Percentiles rank a stretch among this genome's conserved stretches.
Conservation (phyloP, 2,797 vertebrate species). For the Pelochelys cantorii region DNA sequence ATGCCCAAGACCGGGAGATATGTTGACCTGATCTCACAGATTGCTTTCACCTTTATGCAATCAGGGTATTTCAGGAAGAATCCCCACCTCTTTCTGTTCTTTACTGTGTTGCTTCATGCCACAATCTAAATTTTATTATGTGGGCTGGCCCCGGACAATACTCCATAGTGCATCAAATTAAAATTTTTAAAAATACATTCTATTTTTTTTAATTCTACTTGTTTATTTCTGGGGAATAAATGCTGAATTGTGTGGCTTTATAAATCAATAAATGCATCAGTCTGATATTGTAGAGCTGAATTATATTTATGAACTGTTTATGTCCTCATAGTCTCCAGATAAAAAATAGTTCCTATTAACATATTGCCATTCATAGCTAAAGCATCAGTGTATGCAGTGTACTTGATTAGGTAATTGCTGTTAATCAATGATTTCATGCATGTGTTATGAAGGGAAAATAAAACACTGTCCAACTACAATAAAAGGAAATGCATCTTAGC, state of each 20-base stretch:
- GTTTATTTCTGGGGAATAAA: conserved; percentile 32
- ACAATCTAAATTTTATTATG: not conserved
- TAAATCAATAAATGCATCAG: conserved; percentile 42
- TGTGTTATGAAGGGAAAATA: conserved; percentile 48
- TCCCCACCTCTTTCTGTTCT: not conserved
- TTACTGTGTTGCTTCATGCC: not conserved
- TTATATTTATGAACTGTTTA: conserved; percentile 20
- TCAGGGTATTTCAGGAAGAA: not conserved
- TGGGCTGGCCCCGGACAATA: not conserved
- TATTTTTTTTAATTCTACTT: not conserved
- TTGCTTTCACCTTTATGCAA: not conserved
- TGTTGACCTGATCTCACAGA: not conserved
- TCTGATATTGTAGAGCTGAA: conserved; percentile 41
- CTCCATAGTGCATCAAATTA: not conserved
- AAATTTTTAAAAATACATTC: not conserved
- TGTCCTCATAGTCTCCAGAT: conserved; percentile 20
- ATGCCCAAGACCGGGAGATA: not conserved
- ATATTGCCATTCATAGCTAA: conserved; percentile 27
- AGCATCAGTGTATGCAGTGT: not conserved
- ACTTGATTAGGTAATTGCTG: conserved; percentile 56
- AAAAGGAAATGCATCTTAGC: conserved; percentile 36
- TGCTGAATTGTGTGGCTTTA: conserved; percentile 13
- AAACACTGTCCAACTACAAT: conserved; percentile 22
- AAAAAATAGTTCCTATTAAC: conserved; percentile 52
- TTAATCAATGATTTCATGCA: conserved; percentile 63